phyloP scores from a whole-genome alignment of 2,113 vertebrate genomes.

The Oryzias celebensis region DNA sequence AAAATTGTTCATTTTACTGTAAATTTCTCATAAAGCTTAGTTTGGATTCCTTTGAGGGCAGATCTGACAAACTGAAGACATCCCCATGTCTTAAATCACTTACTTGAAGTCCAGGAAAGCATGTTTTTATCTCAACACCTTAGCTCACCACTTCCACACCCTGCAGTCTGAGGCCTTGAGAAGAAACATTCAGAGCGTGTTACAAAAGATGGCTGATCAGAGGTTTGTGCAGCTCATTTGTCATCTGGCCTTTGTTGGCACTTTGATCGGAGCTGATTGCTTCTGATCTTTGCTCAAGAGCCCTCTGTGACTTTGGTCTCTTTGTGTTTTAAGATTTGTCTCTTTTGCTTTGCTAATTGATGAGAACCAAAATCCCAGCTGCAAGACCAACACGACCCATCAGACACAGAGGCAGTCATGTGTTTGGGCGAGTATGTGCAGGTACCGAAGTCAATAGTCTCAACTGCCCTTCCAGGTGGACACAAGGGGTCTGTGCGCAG shows the following conservation, averaged over 20 bases:
- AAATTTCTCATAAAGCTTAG: too few species aligned
- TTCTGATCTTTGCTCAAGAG: slow-evolving; percentile 69
- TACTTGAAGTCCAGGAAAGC: too few species aligned
- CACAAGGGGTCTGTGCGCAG: neutral
- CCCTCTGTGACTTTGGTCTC: slow-evolving; percentile 63
- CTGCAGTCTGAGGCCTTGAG: neutral
- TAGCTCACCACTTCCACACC: neutral
- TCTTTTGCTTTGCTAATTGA: slow-evolving; percentile 74
- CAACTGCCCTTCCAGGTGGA: slow-evolving; percentile 28
- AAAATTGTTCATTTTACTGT: too few species aligned
- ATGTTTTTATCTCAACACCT: too few species aligned
- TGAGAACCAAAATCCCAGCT: slow-evolving; percentile 57
- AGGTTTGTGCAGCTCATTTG: slow-evolving; percentile 27
- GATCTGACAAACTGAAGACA: too few species aligned
- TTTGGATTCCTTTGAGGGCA: too few species aligned
- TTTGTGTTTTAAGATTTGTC: slow-evolving; percentile 69
- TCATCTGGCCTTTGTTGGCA: slow-evolving; percentile 49
- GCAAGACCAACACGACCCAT: slow-evolving; percentile 57
- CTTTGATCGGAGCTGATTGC: slow-evolving; percentile 73
- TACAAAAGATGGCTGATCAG: neutral
- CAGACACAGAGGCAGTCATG: slow-evolving; percentile 50
- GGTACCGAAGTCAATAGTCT: slow-evolving; percentile 52
- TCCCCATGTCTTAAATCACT: too few species aligned
- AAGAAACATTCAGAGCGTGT: neutral
- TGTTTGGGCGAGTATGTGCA: slow-evolving; percentile 23